Evolutionary conservation across 2,113 vertebrate genomes (phyloP), one percentile per base, ranked within the genome.

Genomic region (Muntiacus muntjak): DNA sequence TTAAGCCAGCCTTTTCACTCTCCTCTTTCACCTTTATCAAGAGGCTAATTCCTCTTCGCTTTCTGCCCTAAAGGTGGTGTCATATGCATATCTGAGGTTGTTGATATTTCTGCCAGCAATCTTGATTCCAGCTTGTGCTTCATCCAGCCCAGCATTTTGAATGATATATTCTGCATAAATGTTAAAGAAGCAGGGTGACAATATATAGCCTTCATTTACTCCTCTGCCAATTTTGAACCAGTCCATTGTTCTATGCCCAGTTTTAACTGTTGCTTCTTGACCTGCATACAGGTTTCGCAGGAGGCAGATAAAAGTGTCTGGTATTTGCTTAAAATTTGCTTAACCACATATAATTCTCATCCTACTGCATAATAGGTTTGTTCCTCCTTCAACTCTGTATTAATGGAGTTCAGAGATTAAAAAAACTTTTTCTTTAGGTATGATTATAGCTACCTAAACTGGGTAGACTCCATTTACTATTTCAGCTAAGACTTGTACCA

Each of bases 401-500:
- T 89, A 79, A 85, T 84, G 36, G 93, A 85, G 13, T 85, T 85
- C n/a, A 89, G 55, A 64, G 28, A 88, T 88, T 76, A 12, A 81
- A 81, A 93, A 83, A 58, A 40, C n/a, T 40, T 74, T 40, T 82
- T 55, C 26, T 78, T 93, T 14, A 23, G 4, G 17, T 67, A 85
- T 64, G 64, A n/a, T 71, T 92, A 40, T 36, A 85, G 13, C 21
- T 79, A 91, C 36, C 50, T 91, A 74, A 55, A 78, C 6, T 76
- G 60, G n/a, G n/a, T 28, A 83, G 64, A 89, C 10, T 95, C 57
- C 36, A 87, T n/a, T 50, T 57, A 93, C 55, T 92, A 89, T 78
- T 93, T 88, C 79, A 92, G 15, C 94, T 87, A 95, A 91, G 55
- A 91, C 58, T 87, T n/a, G 21, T 52, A 88, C 6, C 64, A 93